A percentile compares a stretch with the other conserved stretches of the same genome.
These are phyloP conservation scores for Microcaecilia unicolor DNA, from an alignment of 2,797 vertebrate genomes.

Conservation along the genomic window DNA sequence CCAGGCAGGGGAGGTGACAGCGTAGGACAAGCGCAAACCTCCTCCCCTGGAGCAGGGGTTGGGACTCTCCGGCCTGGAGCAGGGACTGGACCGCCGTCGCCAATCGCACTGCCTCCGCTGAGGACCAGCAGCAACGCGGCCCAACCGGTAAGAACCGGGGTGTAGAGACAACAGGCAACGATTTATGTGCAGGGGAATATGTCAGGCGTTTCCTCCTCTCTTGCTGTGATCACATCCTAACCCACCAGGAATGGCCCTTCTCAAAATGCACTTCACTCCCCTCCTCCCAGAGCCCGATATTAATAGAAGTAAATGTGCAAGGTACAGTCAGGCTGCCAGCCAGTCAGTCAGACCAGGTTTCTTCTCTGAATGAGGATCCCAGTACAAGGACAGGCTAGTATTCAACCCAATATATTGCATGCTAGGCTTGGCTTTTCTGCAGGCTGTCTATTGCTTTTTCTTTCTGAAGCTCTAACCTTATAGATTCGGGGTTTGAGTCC, in stretches of 20 bases:
- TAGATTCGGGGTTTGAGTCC: too few relatives aligned
- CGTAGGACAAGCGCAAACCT: slow-evolving; percentile 59
- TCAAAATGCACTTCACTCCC: neutral
- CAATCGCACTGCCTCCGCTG: slow-evolving; percentile 70
- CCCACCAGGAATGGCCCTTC: slow-evolving; percentile 21
- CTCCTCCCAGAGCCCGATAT: slow-evolving; percentile 16
- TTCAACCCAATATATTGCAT: slow-evolving; percentile 20
- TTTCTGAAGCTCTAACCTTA: too few relatives aligned
- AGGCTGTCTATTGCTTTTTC: slow-evolving; percentile 29
- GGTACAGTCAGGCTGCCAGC: slow-evolving; percentile 26
- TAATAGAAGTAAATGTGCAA: slow-evolving; percentile 44
- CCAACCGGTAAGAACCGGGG: slow-evolving; percentile 59
- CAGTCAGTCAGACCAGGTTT: slow-evolving; percentile 8
- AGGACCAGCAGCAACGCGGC: slow-evolving; percentile 60
- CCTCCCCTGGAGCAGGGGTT: slow-evolving; percentile 58
- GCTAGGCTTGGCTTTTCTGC: slow-evolving; percentile 37
- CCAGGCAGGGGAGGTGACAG: slow-evolving; percentile 69
- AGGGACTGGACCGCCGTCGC: slow-evolving; percentile 63
- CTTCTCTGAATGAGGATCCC: slow-evolving; percentile 14
- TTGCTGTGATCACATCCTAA: slow-evolving; percentile 1
- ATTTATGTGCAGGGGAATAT: neutral
- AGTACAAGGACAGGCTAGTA: neutral
- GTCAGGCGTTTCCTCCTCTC: neutral
- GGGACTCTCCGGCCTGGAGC: slow-evolving; percentile 58
- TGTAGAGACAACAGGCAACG: neutral